Evolutionary conservation across 2,113 vertebrate species (phyloP), one percentile per base, ranked within the genome.

Genomic region (Rhabdornis inornatus): DNA sequence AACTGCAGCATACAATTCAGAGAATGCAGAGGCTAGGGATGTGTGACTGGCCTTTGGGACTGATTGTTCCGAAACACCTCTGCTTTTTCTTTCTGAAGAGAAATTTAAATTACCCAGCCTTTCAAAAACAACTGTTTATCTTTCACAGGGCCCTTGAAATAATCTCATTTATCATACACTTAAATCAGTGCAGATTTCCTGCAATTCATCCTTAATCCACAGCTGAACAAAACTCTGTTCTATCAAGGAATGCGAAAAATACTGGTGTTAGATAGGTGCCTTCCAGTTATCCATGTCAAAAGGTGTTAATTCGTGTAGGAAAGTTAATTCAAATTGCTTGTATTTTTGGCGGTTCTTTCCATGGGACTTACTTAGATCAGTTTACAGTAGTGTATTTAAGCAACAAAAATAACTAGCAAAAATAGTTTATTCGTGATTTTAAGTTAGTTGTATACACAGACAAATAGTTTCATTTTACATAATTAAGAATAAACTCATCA

Each of bases 81-180:
- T 70, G 74, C 14, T 50, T 78, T 87, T 69, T 52, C 23, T 44
- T 88, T 86, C 83, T 53, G 31, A 84, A 70, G 83, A 92, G 65
- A 95, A 90, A 90, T 94, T 71, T 89, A 78, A 95, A 94, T 74
- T 68, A 69, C 55, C 2, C 35, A 15, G 69, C 31, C 49, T 92
- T 95, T 94, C 49, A 92, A 76, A 96, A 96, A 83, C 45, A 89
- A 76, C 60, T 88, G 72, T 93, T 95, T 93, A 92, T 92, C 90
- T 95, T 93, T 82, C 80, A 92, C 33, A 89, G 89, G 60, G 56
- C 64, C 72, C 72, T 92, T 87, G 76, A 81, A 66, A 78, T 64
- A 9, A 74, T 65, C 64, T 64, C 22, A 22, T 81, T 92, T 89
- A 90, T 94, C 87, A 77, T 1, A 5, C 39, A 44, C 31, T 80